Percentiles rank a stretch among this genome's conserved stretches.
phyloP scores from a whole-genome alignment of 64 coral and sea anemone species.

The Anthopleura sola region DNA sequence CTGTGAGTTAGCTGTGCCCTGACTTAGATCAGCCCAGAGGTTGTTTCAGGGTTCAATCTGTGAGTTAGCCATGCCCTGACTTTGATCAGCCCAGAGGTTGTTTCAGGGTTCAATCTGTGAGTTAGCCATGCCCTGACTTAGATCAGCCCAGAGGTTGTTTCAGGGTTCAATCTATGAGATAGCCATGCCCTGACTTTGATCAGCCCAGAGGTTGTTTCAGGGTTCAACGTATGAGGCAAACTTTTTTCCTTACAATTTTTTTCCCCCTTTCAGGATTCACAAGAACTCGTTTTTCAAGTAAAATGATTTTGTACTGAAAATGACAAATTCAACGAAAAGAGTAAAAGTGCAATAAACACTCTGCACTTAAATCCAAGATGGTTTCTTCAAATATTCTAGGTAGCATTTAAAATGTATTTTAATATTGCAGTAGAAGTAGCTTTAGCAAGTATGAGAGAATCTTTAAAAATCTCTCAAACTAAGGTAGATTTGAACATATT shows the following conservation, averaged over 20 bases:
- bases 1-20: no score
- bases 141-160: background rate
- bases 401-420: conserved; percentile 1
- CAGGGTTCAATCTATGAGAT: no score
- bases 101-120: no score
- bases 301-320: background rate
- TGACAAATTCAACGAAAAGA: background rate
- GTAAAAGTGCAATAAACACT: background rate
- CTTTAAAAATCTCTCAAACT: background rate
- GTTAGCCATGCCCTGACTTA: no score
- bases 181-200: no score
- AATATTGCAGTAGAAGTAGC: background rate
- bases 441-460: background rate
- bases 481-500: background rate
- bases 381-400: background rate
- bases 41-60: no score
- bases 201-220: background rate
- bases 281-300: no score
- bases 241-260: background rate
- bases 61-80: no score
- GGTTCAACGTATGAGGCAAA: no score
- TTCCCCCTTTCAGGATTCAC: background rate
- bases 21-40: no score
- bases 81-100: no score
- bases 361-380: background rate